Base-by-base conservation (phyloP, 1,140 invertebrate species). In the Amphibalanus amphitrite region DNA sequence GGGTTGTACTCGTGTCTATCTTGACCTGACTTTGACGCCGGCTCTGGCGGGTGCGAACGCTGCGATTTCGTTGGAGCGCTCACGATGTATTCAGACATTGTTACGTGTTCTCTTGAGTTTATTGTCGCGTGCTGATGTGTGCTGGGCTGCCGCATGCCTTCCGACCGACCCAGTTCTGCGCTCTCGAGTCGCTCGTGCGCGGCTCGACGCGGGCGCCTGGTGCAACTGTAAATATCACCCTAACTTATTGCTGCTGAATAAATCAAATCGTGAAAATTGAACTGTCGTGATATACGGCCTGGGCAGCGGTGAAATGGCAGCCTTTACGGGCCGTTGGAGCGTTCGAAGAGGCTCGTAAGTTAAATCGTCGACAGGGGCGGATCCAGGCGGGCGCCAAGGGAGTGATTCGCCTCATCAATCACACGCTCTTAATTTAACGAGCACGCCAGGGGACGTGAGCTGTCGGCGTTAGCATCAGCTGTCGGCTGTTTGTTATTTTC, bases 181-280 rank as follows among this genome's bases (percentile, higher is more conserved):
- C 23, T 8, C 20, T 23, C 17, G 13, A 20, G 6, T 1, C 47
- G 20, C 47, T 20, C 17, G 6, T 13, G 47, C 47, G 47, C 47
- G 13, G 1, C 47, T 23, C 23, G 47, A 1, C 47, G 47, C 47
- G 47, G 47, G 10, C 47, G 47, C 6, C 47, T 59, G 10, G 47
- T 59, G 47, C 47, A 59, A 59, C 47, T 59, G 47, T 59, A 59
- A 59, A 59, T 59, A 59, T 59, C 47, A 59, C 47, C 47, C 47
- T 59, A 59, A 59, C 47, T 59, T 59, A 59, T 59, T 59, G 47
- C 47, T 20, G 47, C 47, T 59, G 47, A 59, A 59, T 59, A 59
- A 59, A 59, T 59, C 47, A 59, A 59, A 59, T 59, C 47, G 47
- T 59, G 47, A 59, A 59, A 59, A 59, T 59, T 59, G 47, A 59